Evolutionary conservation across 2,888 invertebrate species (phyloP).

Genomic region (Lacanobia wlatinum): DNA sequence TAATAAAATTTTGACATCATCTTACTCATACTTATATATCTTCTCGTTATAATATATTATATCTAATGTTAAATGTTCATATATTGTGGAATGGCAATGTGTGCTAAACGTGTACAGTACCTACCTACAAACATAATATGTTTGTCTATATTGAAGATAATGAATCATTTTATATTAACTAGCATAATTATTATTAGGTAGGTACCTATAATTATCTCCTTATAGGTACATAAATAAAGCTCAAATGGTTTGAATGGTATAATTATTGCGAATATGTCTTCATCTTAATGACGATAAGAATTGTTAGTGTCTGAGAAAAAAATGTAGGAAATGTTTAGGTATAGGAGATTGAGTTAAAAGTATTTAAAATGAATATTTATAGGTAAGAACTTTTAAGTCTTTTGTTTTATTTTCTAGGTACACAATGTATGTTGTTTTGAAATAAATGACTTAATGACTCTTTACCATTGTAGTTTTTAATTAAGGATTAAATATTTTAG

Average conservation of each 20-base stretch:
- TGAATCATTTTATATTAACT: constrained; percentile 50
- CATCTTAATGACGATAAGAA: constrained; percentile 34
- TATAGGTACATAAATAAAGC: constrained; percentile 46
- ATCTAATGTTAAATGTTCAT: constrained; percentile 40
- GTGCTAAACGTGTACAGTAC: constrained; percentile 8
- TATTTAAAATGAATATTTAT: neutral
- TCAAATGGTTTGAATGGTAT: constrained; percentile 39
- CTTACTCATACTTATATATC: constrained; percentile 27
- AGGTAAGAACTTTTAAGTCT: neutral
- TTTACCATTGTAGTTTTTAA: too few relatives aligned
- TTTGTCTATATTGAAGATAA: constrained; percentile 31
- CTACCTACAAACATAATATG: constrained; percentile 17
- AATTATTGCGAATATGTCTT: constrained; percentile 51
- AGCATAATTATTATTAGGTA: constrained; percentile 33
- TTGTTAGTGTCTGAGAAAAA: constrained; percentile 29
- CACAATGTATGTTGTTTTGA: too few relatives aligned
- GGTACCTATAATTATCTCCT: constrained; percentile 52
- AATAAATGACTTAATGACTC: too few relatives aligned
- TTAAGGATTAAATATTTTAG: too few relatives aligned
- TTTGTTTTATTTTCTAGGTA: too few relatives aligned
- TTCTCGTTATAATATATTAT: constrained; percentile 18
- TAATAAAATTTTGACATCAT: constrained; percentile 48
- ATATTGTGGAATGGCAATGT: constrained; percentile 14
- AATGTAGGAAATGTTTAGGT: constrained; percentile 7
- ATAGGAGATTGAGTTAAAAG: neutral